These are phyloP conservation scores for Eledona agricola DNA, from an alignment of 2,888 invertebrate species.

Conservation along the genomic window DNA sequence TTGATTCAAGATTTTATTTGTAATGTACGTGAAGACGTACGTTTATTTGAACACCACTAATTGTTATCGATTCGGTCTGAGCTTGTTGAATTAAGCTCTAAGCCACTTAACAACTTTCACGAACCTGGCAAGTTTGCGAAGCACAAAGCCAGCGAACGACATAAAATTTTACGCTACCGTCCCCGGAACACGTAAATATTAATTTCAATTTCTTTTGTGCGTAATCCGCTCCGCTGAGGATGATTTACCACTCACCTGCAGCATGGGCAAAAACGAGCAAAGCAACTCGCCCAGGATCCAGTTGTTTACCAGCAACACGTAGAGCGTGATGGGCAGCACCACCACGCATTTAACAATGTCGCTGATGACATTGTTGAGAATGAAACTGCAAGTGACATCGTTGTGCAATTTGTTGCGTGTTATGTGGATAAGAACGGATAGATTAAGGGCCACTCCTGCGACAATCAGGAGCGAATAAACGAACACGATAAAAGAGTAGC, in stretches of 20 bases:
- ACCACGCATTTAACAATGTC: constrained; percentile 73
- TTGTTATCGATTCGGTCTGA: too few relatives aligned
- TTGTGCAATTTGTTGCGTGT: constrained; percentile 66
- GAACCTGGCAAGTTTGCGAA: too few relatives aligned
- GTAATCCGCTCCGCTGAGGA: too few relatives aligned
- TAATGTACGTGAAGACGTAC: too few relatives aligned
- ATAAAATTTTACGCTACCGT: too few relatives aligned
- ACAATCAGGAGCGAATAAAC: constrained; percentile 69
- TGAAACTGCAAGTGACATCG: constrained; percentile 72
- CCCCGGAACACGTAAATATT: too few relatives aligned
- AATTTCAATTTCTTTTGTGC: too few relatives aligned
- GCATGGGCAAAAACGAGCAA: constrained; percentile 77
- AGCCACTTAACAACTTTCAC: too few relatives aligned
- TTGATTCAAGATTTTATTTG: too few relatives aligned
- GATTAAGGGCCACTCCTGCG: constrained; percentile 68
- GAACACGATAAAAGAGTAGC: constrained; percentile 71
- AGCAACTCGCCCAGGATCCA: constrained; percentile 78
- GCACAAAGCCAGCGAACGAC: too few relatives aligned
- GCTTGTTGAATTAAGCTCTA: too few relatives aligned
- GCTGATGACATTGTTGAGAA: constrained; percentile 73
- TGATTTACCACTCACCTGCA: constrained; percentile 70
- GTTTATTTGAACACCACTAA: too few relatives aligned
- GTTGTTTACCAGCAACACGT: constrained; percentile 74
- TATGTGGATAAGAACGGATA: constrained; percentile 68
- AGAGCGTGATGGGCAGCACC: constrained; percentile 74